A percentile compares a stretch with the other conserved stretches of the same genome.
Conservation (phyloP, 2,113 vertebrate species). For the Dromiciops gliroides region DNA sequence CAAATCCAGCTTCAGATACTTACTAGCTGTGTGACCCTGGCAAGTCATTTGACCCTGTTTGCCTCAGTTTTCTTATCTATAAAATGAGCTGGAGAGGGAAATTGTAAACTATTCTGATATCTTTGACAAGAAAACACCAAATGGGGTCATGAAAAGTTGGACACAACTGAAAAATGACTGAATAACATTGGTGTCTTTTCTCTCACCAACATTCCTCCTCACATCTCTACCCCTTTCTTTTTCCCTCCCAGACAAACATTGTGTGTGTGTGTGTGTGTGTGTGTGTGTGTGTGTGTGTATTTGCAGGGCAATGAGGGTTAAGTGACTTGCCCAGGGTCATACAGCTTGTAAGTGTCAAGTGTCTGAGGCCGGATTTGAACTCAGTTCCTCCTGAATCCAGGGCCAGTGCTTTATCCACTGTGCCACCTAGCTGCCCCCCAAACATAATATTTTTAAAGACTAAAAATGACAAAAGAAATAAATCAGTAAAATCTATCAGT, state of each 20-base stretch:
- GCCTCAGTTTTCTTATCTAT: background rate
- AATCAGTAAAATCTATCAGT: background rate
- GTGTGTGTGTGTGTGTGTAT: no score
- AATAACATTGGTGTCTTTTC: background rate
- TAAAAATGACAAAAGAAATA: background rate
- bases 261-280: no score
- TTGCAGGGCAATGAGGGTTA: no score
- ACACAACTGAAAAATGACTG: background rate
- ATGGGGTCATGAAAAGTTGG: background rate
- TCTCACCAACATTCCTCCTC: background rate
- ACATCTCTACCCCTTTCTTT: background rate
- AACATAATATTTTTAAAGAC: background rate
- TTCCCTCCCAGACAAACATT: background rate
- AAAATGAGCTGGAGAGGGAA: background rate
- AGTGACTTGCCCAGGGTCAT: no score
- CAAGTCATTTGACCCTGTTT: background rate
- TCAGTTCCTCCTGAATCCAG: no score
- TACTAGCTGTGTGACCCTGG: background rate
- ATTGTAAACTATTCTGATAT: background rate
- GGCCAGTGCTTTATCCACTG: no score
- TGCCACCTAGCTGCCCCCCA: no score
- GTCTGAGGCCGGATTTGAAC: no score
- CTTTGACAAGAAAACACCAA: background rate
- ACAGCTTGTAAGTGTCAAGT: no score
- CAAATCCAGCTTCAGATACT: background rate